Conservation (phyloP, 30 jellyfish, hydroid and myxozoan genomes). For the Aurelia sp. region DNA sequence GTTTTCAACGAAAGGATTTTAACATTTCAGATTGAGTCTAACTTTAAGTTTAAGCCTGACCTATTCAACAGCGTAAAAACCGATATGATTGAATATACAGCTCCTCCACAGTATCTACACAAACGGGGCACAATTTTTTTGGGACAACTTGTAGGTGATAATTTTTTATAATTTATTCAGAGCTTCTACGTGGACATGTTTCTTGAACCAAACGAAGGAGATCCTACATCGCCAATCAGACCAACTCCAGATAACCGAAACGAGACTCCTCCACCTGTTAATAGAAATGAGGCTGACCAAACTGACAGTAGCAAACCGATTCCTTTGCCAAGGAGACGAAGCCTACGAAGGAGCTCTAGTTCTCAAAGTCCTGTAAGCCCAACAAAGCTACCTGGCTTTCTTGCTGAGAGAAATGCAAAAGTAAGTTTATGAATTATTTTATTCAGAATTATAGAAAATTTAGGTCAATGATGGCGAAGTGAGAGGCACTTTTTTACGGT, state of each 20-base stretch:
- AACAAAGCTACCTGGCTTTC: slow-evolving; percentile 24
- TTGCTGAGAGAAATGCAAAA: background rate
- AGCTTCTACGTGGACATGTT: slow-evolving; percentile 65
- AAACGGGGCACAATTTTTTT: too few species aligned
- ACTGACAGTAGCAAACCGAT: slow-evolving; percentile 39
- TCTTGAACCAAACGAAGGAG: slow-evolving; percentile 48
- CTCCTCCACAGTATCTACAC: too few species aligned
- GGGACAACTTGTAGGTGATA: too few species aligned
- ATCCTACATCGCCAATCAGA: slow-evolving; percentile 76
- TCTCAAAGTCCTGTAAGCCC: slow-evolving; percentile 30
- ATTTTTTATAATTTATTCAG: background rate
- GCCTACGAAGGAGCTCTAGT: slow-evolving; percentile 53
- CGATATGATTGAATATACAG: too few species aligned
- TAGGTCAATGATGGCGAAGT: too few species aligned
- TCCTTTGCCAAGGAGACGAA: slow-evolving; percentile 55
- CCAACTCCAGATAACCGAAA: slow-evolving; percentile 32
- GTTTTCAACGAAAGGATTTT: too few species aligned
- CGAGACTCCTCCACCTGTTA: background rate
- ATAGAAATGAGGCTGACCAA: background rate
- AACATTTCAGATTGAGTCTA: too few species aligned
- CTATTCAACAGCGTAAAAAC: too few species aligned
- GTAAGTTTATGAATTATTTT: background rate
- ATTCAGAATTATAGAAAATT: too few species aligned
- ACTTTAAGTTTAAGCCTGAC: too few species aligned
- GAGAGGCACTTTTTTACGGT: too few species aligned